A percentile compares a stretch with the other conserved stretches of the same genome.
Conservation (phyloP, 2,888 invertebrate genomes). For the Esperia sulphurella region DNA sequence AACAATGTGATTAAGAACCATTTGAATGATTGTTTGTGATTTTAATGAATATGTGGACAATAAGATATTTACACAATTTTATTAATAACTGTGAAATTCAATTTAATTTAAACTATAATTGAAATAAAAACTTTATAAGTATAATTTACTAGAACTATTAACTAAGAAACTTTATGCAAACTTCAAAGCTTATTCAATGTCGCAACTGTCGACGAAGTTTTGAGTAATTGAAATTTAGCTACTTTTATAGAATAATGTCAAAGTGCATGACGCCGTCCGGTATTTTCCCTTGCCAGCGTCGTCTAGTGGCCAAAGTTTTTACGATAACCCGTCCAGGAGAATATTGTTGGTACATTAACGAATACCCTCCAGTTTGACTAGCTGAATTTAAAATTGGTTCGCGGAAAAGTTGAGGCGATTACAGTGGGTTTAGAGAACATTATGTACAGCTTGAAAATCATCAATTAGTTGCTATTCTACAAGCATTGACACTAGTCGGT, state of each 20-base stretch:
- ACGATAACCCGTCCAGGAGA: constrained; percentile 57
- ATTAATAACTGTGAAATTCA: too few relatives aligned
- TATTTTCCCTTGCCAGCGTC: constrained; percentile 33
- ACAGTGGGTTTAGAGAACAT: constrained; percentile 22
- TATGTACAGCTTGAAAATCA: neutral
- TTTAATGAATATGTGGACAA: too few relatives aligned
- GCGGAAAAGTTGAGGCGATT: constrained; percentile 53
- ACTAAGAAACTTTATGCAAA: neutral
- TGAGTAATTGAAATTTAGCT: constrained; percentile 64
- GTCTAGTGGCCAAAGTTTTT: constrained; percentile 66
- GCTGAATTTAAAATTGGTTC: constrained; percentile 63
- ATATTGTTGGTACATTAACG: constrained; percentile 74
- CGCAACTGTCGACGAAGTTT: constrained; percentile 49
- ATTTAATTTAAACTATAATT: too few relatives aligned
- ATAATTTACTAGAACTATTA: neutral
- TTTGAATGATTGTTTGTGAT: too few relatives aligned
- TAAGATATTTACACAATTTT: too few relatives aligned
- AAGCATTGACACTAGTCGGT: too few relatives aligned
- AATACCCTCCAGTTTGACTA: constrained; percentile 54
- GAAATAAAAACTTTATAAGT: neutral
- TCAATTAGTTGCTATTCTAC: too few relatives aligned
- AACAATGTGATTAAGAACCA: too few relatives aligned
- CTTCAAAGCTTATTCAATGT: constrained; percentile 17
- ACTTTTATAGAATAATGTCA: constrained; percentile 62
- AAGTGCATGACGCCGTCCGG: constrained; percentile 47